Percentiles rank a stretch among this genome's conserved stretches.
These are phyloP conservation scores for Dromas ardeola DNA, from an alignment of 2,113 vertebrate genomes.

Conservation along the genomic window DNA sequence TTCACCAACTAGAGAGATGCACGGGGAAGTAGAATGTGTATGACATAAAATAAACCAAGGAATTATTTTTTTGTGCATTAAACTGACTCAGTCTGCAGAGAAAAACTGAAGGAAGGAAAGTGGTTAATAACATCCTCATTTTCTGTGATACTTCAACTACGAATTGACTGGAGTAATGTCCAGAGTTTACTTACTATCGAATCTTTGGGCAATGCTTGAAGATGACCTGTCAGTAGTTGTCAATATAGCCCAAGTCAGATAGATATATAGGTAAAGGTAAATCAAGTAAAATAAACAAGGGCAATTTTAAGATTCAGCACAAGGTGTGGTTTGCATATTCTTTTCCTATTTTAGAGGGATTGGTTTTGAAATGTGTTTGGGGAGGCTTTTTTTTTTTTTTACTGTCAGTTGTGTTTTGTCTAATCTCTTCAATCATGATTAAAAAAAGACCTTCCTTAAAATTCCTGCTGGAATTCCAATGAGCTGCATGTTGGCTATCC, in stretches of 20 bases:
- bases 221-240: neutral
- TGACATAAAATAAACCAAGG: neutral
- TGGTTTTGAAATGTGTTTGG: neutral
- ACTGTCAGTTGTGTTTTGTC: neutral
- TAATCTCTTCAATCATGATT: neutral
- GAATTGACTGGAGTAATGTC: neutral
- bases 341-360: neutral
- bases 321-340: neutral
- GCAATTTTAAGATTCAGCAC: neutral
- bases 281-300: neutral
- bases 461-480: neutral
- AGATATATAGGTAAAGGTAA: neutral
- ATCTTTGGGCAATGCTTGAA: neutral
- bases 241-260: neutral
- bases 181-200: rapidly evolving
- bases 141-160: neutral
- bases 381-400: neutral
- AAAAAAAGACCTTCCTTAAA: neutral
- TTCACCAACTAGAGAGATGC: neutral
- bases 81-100: neutral
- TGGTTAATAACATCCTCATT: neutral
- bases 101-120: neutral
- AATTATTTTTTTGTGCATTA: neutral
- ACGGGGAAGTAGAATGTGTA: neutral
- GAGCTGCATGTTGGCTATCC: neutral